Conservation (phyloP, 2,113 vertebrate species). For the Herpailurus yagouaroundi region DNA sequence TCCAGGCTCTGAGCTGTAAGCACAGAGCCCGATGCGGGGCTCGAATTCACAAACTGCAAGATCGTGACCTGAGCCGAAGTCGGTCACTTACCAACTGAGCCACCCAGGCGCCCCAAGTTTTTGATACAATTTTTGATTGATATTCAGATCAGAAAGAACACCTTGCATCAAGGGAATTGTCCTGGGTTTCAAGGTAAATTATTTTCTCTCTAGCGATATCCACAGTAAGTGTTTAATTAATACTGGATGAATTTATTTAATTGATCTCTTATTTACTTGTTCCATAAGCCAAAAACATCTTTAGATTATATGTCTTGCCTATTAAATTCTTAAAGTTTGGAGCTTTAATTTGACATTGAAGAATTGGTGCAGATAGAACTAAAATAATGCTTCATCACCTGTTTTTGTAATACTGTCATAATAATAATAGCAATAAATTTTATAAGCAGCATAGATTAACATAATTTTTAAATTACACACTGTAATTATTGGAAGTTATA, state of each 20-base stretch:
- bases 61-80: no score
- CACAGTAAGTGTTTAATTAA: not conserved
- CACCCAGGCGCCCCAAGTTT: not conserved
- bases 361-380: not conserved
- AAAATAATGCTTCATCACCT: not conserved
- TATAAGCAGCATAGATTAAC: not conserved
- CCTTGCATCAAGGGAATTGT: not conserved
- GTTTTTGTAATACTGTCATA: not conserved
- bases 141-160: not conserved
- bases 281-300: not conserved
- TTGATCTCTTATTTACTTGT: not conserved
- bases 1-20: no score
- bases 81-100: no score
- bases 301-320: not conserved
- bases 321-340: not conserved
- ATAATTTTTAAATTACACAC: not conserved
- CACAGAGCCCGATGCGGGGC: no score
- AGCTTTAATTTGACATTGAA: not conserved
- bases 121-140: not conserved
- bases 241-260: not conserved
- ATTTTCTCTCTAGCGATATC: not conserved
- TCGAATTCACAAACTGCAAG: no score
- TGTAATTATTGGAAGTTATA: not conserved
- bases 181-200: not conserved
- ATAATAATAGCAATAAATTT: not conserved